Conservation (phyloP, 2,113 vertebrate genomes). For the Gopherus evgoodei region DNA sequence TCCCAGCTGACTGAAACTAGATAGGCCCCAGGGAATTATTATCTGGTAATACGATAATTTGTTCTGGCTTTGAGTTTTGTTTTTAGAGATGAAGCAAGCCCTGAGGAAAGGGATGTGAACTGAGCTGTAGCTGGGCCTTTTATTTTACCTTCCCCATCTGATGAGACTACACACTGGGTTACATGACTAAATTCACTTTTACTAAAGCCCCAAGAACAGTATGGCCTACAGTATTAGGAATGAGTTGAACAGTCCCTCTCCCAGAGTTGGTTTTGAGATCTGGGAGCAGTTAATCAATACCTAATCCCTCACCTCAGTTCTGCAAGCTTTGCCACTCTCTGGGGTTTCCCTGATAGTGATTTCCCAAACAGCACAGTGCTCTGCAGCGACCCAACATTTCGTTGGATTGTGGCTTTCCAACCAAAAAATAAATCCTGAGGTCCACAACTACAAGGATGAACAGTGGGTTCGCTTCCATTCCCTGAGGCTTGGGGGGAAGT, state of each 20-base stretch:
- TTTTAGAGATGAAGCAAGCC: background rate
- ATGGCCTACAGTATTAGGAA: background rate
- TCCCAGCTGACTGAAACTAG: conserved; percentile 5
- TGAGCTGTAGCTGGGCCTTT: background rate
- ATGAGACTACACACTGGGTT: background rate
- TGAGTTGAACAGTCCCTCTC: background rate
- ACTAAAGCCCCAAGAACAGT: background rate
- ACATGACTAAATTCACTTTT: background rate
- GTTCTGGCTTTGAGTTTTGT: background rate
- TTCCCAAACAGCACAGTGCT: background rate
- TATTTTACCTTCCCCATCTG: background rate
- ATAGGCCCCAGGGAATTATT: background rate
- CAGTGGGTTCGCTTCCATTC: background rate
- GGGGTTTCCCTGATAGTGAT: background rate
- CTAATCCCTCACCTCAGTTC: accelerated
- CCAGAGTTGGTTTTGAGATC: background rate
- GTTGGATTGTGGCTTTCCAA: background rate
- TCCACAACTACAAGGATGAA: background rate
- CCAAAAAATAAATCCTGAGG: background rate
- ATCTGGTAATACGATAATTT: background rate
- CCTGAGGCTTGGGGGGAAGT: background rate
- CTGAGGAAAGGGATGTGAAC: background rate
- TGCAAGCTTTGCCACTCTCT: background rate
- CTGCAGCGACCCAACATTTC: background rate
- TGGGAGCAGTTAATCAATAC: background rate